Percentiles rank a stretch among this genome's conserved stretches.
Conservation (phyloP, 1,140 invertebrate species). For the Rhizoglyphus robini region DNA sequence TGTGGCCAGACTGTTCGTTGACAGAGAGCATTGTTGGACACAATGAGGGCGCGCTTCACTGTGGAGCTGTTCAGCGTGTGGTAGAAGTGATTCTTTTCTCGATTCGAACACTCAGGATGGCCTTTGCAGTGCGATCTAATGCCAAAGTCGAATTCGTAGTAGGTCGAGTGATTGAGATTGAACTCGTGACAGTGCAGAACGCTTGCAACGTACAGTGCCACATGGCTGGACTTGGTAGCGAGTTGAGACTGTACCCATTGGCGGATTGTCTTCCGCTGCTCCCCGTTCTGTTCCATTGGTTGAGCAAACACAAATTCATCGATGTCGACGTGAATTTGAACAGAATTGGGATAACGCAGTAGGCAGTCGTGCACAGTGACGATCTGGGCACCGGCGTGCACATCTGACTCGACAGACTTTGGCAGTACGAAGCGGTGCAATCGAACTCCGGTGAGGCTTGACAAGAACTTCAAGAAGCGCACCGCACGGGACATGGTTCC, state of each 20-base stretch:
- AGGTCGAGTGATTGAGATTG: constrained; percentile 5
- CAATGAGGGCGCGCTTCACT: not conserved
- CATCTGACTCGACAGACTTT: constrained; percentile 56
- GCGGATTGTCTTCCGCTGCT: not conserved
- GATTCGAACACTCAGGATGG: no score
- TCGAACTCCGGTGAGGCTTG: no score
- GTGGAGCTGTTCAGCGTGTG: not conserved
- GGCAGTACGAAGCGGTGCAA: no score
- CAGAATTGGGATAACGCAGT: constrained; percentile 67
- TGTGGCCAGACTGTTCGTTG: constrained; percentile 13
- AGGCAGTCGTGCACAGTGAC: constrained; percentile 81
- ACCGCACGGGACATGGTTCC: no score
- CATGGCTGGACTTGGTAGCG: not conserved
- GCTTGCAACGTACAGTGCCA: not conserved
- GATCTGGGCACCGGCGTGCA: constrained; percentile 74
- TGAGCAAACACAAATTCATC: constrained; percentile 68
- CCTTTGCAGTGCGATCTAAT: no score
- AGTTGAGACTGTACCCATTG: not conserved
- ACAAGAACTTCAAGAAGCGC: no score
- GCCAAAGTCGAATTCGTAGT: constrained; percentile 1
- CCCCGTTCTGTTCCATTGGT: no score
- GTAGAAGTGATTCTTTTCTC: not conserved
- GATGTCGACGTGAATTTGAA: constrained; percentile 64
- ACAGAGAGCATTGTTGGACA: not conserved
- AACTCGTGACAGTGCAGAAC: constrained; percentile 16